phyloP scores from a whole-genome alignment of 2,888 invertebrate genomes.

The Eupithecia abbreviata region DNA sequence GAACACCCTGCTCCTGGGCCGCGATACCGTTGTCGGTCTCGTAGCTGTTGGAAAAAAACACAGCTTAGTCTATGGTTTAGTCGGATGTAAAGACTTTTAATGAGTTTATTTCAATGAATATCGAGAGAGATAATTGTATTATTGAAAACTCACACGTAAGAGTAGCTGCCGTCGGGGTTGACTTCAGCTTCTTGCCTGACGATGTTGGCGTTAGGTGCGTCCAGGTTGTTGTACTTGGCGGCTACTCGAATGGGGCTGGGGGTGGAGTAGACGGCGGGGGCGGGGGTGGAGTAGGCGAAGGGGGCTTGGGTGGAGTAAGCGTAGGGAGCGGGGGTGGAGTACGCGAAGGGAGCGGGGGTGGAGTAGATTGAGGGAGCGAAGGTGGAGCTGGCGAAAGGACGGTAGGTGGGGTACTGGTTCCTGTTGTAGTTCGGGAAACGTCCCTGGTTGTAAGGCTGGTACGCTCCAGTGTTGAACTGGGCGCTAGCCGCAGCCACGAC shows the following conservation, averaged over 20 bases:
- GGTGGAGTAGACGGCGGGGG: slow-evolving; percentile 31
- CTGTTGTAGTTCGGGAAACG: slow-evolving; percentile 18
- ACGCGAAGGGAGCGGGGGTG: slow-evolving; percentile 25
- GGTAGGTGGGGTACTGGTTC: slow-evolving; percentile 37
- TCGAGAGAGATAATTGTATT: not conserved
- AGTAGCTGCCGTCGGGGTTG: slow-evolving; percentile 81
- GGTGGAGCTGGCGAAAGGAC: not conserved
- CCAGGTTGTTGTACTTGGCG: slow-evolving; percentile 37
- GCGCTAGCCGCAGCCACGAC: slow-evolving; percentile 61
- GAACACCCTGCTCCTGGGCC: slow-evolving; percentile 82
- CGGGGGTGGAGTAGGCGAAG: slow-evolving; percentile 19
- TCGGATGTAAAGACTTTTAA: not conserved
- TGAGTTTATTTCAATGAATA: not conserved
- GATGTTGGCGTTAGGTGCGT: slow-evolving; percentile 59
- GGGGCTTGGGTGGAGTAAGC: slow-evolving; percentile 17
- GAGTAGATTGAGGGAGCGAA: slow-evolving; percentile 7
- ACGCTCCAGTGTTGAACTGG: slow-evolving; percentile 46
- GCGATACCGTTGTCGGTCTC: slow-evolving; percentile 86
- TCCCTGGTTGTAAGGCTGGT: slow-evolving; percentile 8
- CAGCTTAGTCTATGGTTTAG: not conserved
- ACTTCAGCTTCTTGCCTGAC: slow-evolving; percentile 73
- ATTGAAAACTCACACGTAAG: slow-evolving; percentile 74
- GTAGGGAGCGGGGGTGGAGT: slow-evolving; percentile 28
- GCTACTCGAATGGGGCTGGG: slow-evolving; percentile 18
- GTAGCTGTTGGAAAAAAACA: slow-evolving; percentile 64